phyloP scores from a whole-genome alignment of 2,113 vertebrate genomes.

The Capreolus pygargus region DNA sequence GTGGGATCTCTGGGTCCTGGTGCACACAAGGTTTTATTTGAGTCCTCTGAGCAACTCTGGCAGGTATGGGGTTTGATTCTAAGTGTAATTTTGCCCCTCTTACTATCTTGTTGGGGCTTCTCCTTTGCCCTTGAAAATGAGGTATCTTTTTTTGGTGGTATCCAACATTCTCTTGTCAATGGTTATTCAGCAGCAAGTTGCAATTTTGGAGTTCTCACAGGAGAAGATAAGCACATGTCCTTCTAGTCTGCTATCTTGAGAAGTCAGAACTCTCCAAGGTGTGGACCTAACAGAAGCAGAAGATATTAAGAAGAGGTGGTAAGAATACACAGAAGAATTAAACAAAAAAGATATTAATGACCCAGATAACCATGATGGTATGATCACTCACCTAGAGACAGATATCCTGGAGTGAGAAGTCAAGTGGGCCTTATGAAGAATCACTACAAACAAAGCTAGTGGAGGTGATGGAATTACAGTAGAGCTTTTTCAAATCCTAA shows the following conservation, averaged over 20 bases:
- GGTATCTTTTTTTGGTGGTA: not conserved
- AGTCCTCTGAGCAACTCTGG: not conserved
- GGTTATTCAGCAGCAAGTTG: not conserved
- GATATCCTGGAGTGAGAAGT: not conserved
- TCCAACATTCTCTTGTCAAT: not conserved
- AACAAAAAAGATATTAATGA: not conserved
- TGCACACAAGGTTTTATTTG: not conserved
- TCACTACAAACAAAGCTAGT: not conserved
- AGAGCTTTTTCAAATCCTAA: not conserved
- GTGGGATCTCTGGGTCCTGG: not conserved
- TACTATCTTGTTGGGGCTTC: not conserved
- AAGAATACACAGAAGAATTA: not conserved
- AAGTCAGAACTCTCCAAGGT: not conserved
- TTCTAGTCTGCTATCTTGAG: not conserved
- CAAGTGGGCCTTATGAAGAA: not conserved
- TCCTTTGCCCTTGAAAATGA: not conserved
- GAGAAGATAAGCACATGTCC: not conserved
- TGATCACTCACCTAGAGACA: not conserved
- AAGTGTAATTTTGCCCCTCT: accelerated
- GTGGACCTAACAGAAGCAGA: not conserved
- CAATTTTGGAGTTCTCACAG: not conserved
- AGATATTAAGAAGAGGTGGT: not conserved
- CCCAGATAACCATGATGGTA: not conserved
- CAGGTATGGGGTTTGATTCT: not conserved
- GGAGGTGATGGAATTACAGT: not conserved